Evolutionary conservation across 2,113 vertebrate species (phyloP).

Genomic region (Gallinago undulata): DNA sequence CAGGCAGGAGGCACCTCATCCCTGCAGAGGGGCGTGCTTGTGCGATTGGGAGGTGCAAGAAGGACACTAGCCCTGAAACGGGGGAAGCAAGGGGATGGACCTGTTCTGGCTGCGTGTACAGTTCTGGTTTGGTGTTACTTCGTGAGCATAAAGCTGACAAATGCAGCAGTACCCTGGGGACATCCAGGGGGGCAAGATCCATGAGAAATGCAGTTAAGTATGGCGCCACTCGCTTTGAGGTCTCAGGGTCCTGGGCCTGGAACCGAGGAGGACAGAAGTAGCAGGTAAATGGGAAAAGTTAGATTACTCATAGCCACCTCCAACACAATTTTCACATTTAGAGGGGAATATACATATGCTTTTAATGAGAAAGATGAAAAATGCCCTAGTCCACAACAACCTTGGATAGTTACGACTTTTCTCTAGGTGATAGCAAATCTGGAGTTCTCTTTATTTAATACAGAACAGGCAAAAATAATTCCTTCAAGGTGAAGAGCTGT

Average conservation of each 20-base stretch:
- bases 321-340: background rate
- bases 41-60: background rate
- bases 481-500: background rate
- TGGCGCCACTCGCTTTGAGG: accelerated
- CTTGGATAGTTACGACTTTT: background rate
- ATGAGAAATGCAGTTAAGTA: background rate
- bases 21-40: background rate
- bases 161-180: background rate
- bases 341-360: background rate
- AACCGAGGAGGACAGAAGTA: background rate
- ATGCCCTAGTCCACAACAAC: background rate
- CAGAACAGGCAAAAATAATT: background rate
- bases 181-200: background rate
- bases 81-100: background rate
- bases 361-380: background rate
- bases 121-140: background rate
- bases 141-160: background rate
- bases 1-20: background rate
- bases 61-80: background rate
- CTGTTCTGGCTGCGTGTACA: accelerated
- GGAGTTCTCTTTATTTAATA: background rate
- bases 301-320: background rate
- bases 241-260: background rate
- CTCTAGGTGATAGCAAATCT: background rate
- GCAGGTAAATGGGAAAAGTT: background rate